Percentiles rank a stretch among this genome's conserved stretches.
These are phyloP conservation scores for Heterodera carotae DNA, from an alignment of 1,140 invertebrate genomes.

Conservation along the genomic window DNA sequence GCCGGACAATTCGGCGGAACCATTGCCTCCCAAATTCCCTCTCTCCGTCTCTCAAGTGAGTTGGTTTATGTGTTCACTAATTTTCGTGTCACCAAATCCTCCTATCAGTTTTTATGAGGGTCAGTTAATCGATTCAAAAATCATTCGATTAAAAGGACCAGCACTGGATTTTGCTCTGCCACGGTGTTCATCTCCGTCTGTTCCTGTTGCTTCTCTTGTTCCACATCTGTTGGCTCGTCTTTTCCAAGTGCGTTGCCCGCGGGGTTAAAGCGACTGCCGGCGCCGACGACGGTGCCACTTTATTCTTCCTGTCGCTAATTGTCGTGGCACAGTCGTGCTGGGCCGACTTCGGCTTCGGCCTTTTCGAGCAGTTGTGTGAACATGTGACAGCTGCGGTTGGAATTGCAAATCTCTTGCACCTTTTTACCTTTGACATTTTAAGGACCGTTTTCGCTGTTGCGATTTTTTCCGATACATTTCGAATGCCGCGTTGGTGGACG, in stretches of 20 bases:
- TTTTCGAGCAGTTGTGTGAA: slow-evolving; percentile 25
- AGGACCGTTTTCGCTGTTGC: slow-evolving; percentile 21
- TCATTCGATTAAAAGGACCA: no score
- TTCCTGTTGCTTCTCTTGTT: slow-evolving; percentile 3
- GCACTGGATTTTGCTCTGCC: background rate
- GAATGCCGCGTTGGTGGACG: slow-evolving; percentile 15
- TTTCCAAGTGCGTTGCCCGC: background rate
- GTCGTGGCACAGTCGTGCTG: slow-evolving; percentile 26
- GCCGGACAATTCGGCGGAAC: background rate
- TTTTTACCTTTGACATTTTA: background rate
- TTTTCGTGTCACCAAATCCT: background rate
- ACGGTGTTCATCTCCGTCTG: background rate
- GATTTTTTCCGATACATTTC: slow-evolving; percentile 13
- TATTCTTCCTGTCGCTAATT: slow-evolving; percentile 19
- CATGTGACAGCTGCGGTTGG: slow-evolving; percentile 15
- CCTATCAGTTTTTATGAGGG: no score
- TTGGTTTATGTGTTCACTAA: background rate
- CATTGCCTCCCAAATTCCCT: slow-evolving; percentile 2
- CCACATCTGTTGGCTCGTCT: slow-evolving; percentile 28
- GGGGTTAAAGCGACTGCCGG: background rate
- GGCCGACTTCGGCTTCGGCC: slow-evolving; percentile 24
- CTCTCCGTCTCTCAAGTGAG: background rate
- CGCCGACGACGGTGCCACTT: background rate
- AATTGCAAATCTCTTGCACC: background rate
- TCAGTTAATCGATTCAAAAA: no score